phyloP scores from a whole-genome alignment of 2,797 vertebrate genomes.

The Tiaroga cobitis region DNA sequence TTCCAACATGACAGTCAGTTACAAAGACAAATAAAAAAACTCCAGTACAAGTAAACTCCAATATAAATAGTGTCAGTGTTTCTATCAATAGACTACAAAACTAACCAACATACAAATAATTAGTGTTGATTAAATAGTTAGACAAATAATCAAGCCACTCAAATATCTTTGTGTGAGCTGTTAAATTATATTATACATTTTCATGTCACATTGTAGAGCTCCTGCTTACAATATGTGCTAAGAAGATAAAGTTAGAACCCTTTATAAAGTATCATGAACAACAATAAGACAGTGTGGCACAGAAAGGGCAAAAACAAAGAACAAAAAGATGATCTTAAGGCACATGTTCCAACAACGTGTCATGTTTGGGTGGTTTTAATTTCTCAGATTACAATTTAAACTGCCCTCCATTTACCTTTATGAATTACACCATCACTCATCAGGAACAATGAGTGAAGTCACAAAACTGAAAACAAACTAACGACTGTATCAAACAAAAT shows the following conservation, averaged over 20 bases:
- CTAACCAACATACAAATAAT: slow-evolving; percentile 19
- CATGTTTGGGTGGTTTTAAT: neutral
- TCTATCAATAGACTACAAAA: neutral
- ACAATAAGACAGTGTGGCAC: neutral
- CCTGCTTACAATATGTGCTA: neutral
- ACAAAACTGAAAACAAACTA: slow-evolving; percentile 7
- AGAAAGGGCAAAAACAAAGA: slow-evolving; percentile 9
- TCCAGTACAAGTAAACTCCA: slow-evolving; percentile 14
- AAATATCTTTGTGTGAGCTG: neutral
- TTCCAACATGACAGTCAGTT: slow-evolving; percentile 70
- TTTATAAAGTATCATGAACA: slow-evolving; percentile 11
- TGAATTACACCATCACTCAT: slow-evolving; percentile 19
- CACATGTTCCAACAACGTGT: slow-evolving; percentile 31
- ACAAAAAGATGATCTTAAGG: slow-evolving; percentile 22
- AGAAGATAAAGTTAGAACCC: neutral
- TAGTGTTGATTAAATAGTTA: slow-evolving; percentile 32
- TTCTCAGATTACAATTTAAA: slow-evolving; percentile 6
- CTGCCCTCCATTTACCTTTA: neutral
- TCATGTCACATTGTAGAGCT: slow-evolving; percentile 2
- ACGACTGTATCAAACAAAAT: slow-evolving; percentile 12
- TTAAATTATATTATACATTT: slow-evolving; percentile 34
- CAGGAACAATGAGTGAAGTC: neutral
- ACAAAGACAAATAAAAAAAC: slow-evolving; percentile 48
- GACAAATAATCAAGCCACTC: neutral
- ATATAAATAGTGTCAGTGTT: slow-evolving; percentile 49